Conservation (phyloP, 2,888 invertebrate species). For the Galerucella calmariensis region DNA sequence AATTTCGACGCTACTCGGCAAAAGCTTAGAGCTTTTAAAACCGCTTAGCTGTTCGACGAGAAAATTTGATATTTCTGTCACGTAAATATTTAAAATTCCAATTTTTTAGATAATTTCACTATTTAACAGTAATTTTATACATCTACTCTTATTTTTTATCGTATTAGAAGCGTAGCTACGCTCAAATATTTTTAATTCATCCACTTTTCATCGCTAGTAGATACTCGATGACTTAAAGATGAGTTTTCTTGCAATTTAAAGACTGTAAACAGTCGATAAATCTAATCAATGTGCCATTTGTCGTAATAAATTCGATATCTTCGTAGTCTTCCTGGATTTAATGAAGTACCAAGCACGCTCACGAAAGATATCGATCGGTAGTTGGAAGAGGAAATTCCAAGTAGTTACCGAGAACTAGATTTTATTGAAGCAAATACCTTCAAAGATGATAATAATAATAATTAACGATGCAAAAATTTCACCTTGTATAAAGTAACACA, state of each 20-base stretch:
- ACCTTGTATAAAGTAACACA: neutral
- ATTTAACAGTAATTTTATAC: too few species aligned
- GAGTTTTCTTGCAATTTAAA: slow-evolving; percentile 9
- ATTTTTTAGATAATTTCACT: too few species aligned
- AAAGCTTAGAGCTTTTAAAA: too few species aligned
- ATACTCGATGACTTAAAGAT: slow-evolving; percentile 8
- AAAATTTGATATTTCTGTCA: too few species aligned
- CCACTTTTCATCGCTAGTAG: neutral
- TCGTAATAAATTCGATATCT: slow-evolving; percentile 48
- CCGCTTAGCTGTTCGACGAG: too few species aligned
- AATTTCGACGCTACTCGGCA: too few species aligned
- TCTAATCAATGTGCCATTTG: slow-evolving; percentile 44
- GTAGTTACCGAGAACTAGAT: neutral
- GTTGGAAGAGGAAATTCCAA: slow-evolving; percentile 48
- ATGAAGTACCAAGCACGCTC: slow-evolving; percentile 51
- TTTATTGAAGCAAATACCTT: slow-evolving; percentile 2
- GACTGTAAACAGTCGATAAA: slow-evolving; percentile 10
- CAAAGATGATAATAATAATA: neutral
- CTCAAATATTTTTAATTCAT: neutral
- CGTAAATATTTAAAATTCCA: too few species aligned
- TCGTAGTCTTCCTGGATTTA: slow-evolving; percentile 51
- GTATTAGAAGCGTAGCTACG: neutral
- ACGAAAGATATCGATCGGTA: slow-evolving; percentile 51
- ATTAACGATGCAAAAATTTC: neutral
- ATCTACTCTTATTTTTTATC: too few species aligned